Evolutionary conservation across 2,797 vertebrate species (phyloP).

Genomic region (Tamandua tetradactyla): DNA sequence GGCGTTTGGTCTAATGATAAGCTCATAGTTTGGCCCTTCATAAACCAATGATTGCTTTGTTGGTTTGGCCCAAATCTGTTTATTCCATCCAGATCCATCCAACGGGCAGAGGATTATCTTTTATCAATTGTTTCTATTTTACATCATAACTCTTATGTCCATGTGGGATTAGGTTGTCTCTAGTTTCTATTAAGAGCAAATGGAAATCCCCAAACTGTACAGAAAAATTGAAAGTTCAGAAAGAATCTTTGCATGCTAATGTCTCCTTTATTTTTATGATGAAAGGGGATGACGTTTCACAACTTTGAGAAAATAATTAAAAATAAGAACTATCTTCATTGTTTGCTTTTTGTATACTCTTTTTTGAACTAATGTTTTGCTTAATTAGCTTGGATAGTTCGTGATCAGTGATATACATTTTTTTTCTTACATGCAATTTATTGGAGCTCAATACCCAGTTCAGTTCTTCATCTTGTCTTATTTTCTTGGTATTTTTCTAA

Average conservation of each 20-base stretch:
- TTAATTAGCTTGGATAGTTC: background rate
- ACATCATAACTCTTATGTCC: background rate
- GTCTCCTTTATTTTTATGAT: background rate
- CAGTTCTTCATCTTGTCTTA: background rate
- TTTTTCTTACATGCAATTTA: background rate
- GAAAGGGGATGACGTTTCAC: background rate
- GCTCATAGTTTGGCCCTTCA: background rate
- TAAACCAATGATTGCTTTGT: background rate
- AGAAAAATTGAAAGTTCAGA: background rate
- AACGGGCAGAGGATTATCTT: conserved; percentile 17
- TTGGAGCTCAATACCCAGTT: background rate
- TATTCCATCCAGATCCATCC: conserved; percentile 35
- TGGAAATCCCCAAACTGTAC: background rate
- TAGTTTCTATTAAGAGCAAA: conserved; percentile 33
- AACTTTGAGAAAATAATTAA: background rate
- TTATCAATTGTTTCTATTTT: conserved; percentile 12
- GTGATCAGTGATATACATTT: background rate
- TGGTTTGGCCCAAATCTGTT: conserved; percentile 50
- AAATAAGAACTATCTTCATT: background rate
- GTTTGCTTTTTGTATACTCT: background rate
- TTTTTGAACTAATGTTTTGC: background rate
- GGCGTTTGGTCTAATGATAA: background rate
- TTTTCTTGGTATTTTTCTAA: background rate
- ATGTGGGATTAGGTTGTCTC: background rate
- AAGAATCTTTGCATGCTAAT: background rate